Evolutionary conservation across 2,888 invertebrate species (phyloP).

Genomic region (Metopia argyrocephala): DNA sequence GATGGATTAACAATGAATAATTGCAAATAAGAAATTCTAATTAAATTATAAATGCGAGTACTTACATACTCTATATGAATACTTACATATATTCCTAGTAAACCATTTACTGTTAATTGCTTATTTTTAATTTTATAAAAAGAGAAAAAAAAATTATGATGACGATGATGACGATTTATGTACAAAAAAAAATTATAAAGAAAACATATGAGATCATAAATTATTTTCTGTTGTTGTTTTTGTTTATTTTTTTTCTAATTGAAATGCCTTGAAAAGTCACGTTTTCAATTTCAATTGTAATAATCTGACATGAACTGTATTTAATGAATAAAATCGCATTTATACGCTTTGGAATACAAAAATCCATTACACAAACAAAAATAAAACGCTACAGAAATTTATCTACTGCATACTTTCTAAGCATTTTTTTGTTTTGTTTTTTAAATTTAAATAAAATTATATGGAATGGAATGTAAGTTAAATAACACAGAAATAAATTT

Average conservation of each 20-base stretch:
- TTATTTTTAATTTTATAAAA: conserved; percentile 10
- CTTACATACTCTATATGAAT: too few relatives aligned
- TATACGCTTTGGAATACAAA: background rate
- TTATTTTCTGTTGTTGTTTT: conserved; percentile 29
- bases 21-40: too few relatives aligned
- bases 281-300: conserved; percentile 28
- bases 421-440: too few relatives aligned
- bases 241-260: background rate
- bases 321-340: background rate
- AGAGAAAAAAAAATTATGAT: background rate
- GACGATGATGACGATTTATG: background rate
- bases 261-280: conserved; percentile 44
- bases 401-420: too few relatives aligned
- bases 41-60: conserved; percentile 19
- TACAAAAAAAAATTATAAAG: background rate
- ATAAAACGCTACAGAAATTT: too few relatives aligned
- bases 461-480: background rate
- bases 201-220: conserved; percentile 39
- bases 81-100: too few relatives aligned
- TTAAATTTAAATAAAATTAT: too few relatives aligned
- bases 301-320: conserved; percentile 8
- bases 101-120: conserved; percentile 2
- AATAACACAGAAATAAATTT: background rate
- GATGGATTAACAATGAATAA: too few relatives aligned
- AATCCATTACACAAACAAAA: background rate